Conservation (phyloP, 2,113 vertebrate species). For the Leiothrix lutea region DNA sequence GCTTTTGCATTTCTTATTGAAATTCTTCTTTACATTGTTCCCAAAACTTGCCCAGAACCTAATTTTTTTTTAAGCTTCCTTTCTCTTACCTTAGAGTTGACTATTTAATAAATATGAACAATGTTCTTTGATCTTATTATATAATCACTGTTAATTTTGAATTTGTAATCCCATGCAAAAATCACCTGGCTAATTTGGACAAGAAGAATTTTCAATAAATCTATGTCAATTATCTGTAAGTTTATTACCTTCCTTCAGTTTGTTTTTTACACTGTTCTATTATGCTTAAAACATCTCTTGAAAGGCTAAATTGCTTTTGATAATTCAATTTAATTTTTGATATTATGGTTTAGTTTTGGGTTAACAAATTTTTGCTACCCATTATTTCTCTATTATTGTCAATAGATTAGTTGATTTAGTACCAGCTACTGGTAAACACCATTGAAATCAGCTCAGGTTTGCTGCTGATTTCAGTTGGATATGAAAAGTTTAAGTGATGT, state of each 20-base stretch:
- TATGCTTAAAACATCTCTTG: background rate
- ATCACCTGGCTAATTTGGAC: background rate
- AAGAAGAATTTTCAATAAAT: background rate
- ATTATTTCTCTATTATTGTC: background rate
- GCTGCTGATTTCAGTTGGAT: background rate
- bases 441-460: background rate
- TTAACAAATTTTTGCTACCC: background rate
- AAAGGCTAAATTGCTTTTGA: background rate
- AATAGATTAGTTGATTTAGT: background rate
- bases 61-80: background rate
- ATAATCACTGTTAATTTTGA: background rate
- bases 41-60: background rate
- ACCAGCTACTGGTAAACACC: background rate
- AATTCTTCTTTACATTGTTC: background rate
- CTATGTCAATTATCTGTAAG: background rate
- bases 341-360: background rate
- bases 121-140: background rate
- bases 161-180: background rate
- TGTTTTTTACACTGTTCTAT: background rate
- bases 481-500: background rate
- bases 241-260: background rate
- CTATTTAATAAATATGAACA: background rate
- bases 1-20: background rate
- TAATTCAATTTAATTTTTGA: background rate
- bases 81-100: background rate